Percentiles rank a stretch among this genome's conserved stretches.
phyloP scores from a whole-genome alignment of 2,888 invertebrate genomes.

The Troides oblongomaculatus region DNA sequence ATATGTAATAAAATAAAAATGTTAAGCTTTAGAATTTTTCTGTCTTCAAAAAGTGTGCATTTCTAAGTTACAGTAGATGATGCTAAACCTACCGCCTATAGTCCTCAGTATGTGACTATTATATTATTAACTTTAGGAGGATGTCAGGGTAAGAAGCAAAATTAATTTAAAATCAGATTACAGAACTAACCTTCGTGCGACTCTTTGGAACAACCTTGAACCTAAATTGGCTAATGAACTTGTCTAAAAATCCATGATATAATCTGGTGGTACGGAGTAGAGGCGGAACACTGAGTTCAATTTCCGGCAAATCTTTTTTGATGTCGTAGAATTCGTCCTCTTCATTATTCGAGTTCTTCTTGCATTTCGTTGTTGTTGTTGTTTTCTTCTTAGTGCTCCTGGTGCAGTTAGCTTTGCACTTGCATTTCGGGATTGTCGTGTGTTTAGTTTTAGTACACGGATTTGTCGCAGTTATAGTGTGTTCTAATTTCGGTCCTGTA shows the following conservation, averaged over 20 bases:
- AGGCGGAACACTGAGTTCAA: slow-evolving; percentile 13
- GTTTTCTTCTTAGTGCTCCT: not conserved
- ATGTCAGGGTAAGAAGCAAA: not conserved
- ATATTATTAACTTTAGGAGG: too few species aligned
- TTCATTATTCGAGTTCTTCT: not conserved
- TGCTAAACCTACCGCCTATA: too few species aligned
- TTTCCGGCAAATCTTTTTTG: slow-evolving; percentile 11
- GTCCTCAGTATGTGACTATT: too few species aligned
- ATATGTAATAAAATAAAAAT: too few species aligned
- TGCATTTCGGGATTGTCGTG: not conserved
- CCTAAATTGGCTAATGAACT: slow-evolving; percentile 19
- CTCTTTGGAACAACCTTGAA: slow-evolving; percentile 16
- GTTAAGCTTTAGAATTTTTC: too few species aligned
- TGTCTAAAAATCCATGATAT: slow-evolving; percentile 14
- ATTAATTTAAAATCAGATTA: not conserved
- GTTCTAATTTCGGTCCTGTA: not conserved
- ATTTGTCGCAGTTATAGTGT: not conserved
- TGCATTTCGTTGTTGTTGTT: not conserved
- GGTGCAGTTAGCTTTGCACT: not conserved
- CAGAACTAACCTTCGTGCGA: slow-evolving; percentile 16
- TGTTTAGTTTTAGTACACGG: not conserved
- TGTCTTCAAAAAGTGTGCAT: too few species aligned
- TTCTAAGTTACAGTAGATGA: too few species aligned
- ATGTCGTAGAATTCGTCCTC: slow-evolving; percentile 15
- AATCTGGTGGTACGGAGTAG: not conserved